Evolutionary conservation across 2,888 invertebrate species (phyloP), one percentile per base, ranked within the genome.

Genomic region (Oscheius myriophilus): DNA sequence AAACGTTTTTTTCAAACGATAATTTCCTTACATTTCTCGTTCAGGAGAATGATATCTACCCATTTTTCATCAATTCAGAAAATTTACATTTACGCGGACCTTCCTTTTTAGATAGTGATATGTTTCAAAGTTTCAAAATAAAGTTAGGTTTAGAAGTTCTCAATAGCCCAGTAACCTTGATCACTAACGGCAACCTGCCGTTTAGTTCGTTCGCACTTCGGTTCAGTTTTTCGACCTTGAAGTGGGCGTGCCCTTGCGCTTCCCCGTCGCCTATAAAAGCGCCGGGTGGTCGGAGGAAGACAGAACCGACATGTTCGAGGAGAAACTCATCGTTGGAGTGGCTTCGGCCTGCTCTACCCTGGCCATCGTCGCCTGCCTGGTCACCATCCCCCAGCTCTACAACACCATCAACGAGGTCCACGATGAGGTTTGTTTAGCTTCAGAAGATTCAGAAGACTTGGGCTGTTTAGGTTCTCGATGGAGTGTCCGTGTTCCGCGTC

Each of bases 331-430:
- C 14, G 80, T 80, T 41, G 80, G 76, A 25, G 57, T 76, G 46
- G 78, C 79, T 23, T 71, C 78, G 51, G 46, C 75, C 4, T 72
- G 72, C 25, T 79, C 79, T 14, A 70, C 78, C 39, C 39, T 79
- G 45, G 78, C 79, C 18, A 71, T 79, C 23, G 57, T 78, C 58
- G 62, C 78, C 54, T 82, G 82, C 33, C 69, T 84, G 18, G 73
- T 84, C 49, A 82, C 82, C 49, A 82, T 84, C 49, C 84, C 84
- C 46, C 73, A 68, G 52, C 78, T 84, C 54, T 84, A 84, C 75
- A 75, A 71, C 54, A 79, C 75, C 63, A 85, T 85, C 77, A 83
- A 82, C 70, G 82, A 81, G 62, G 70, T 79, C n/a, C 76, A 76
- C 49, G 73, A 76, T 39, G 76, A 76, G 70, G 72, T 73, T 14